Evolutionary conservation across 2,113 vertebrate species (phyloP).

Genomic region (Atlantisia rogersi): DNA sequence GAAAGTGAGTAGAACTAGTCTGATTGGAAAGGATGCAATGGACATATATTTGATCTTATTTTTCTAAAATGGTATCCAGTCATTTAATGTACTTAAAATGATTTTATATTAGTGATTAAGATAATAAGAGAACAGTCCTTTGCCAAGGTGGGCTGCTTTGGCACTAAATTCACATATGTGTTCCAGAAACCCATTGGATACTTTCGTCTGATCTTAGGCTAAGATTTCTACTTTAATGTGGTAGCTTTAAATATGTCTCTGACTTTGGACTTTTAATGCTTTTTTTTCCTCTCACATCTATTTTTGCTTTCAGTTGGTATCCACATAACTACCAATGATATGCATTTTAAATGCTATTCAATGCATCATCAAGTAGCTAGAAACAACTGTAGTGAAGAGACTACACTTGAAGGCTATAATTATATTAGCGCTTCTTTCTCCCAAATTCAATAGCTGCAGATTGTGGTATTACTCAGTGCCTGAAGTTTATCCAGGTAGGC

Average conservation of each 20-base stretch:
- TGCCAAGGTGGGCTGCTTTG: neutral
- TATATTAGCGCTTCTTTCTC: neutral
- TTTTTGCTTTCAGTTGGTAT: neutral
- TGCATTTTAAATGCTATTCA: neutral
- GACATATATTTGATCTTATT: neutral
- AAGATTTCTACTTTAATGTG: neutral
- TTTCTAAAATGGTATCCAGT: neutral
- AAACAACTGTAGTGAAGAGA: neutral
- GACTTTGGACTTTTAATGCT: neutral
- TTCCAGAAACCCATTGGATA: neutral
- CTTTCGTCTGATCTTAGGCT: neutral
- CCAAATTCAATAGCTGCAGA: neutral
- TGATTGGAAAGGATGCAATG: neutral
- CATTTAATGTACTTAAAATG: neutral
- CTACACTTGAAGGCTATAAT: neutral
- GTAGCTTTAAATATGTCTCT: neutral
- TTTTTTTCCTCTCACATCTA: neutral
- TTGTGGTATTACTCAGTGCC: neutral
- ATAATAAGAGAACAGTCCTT: neutral
- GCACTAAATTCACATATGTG: neutral
- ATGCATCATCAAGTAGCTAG: neutral
- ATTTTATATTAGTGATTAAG: neutral
- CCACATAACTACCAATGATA: neutral
- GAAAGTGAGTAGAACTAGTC: neutral
- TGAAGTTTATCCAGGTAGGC: neutral